Conservation (phyloP, 2,113 vertebrate species). For the Theristicus caerulescens region DNA sequence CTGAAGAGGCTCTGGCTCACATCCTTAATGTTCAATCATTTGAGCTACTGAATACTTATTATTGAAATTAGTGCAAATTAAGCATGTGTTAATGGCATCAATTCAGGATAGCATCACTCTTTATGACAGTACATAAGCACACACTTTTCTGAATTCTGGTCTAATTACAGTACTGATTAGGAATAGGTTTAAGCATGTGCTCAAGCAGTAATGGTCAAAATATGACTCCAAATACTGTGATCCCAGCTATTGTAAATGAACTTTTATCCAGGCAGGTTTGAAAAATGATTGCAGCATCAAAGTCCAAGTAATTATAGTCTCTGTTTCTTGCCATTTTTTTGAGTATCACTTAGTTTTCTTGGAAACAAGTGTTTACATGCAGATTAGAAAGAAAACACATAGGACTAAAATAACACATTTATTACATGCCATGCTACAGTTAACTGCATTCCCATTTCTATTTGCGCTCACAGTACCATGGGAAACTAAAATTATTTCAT, state of each 20-base stretch:
- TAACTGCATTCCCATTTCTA: conserved; percentile 9
- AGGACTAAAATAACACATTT: conserved; percentile 11
- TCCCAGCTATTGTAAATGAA: background rate
- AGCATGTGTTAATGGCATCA: conserved; percentile 10
- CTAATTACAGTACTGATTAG: background rate
- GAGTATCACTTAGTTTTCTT: background rate
- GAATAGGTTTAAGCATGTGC: background rate
- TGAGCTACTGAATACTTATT: conserved; percentile 21
- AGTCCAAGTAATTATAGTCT: background rate
- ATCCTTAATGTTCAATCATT: conserved; percentile 1
- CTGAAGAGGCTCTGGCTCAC: background rate
- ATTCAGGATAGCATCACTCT: background rate
- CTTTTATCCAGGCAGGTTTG: background rate
- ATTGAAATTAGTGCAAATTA: conserved; percentile 56
- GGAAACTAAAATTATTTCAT: conserved; percentile 36
- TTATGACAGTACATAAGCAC: background rate
- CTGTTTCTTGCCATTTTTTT: background rate
- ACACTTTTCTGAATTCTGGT: background rate
- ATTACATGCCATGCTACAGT: conserved; percentile 18
- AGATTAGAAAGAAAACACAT: conserved; percentile 21
- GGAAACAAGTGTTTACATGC: background rate
- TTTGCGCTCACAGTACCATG: background rate
- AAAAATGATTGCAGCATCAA: background rate
- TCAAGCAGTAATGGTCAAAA: background rate
- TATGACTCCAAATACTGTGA: background rate